A percentile compares a stretch with the other conserved stretches of the same genome.
Conservation (phyloP, 2,113 vertebrate species). For the Sprattus sprattus region DNA sequence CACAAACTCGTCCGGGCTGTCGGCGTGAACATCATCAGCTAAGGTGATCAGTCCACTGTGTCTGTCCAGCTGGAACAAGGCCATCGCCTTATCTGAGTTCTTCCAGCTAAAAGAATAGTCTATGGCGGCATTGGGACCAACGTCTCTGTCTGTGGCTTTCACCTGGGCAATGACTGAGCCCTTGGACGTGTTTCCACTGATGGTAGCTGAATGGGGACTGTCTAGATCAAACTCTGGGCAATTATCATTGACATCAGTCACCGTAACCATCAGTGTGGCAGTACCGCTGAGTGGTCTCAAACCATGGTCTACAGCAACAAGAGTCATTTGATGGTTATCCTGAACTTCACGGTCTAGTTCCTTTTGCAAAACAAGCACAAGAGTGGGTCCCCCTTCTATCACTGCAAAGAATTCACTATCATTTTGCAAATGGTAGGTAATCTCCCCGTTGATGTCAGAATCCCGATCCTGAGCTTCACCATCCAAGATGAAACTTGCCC, state of each 20-base stretch:
- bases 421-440: conserved; percentile 63
- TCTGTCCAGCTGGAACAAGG: conserved; percentile 65
- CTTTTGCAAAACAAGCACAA: conserved; percentile 59
- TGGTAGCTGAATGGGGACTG: conserved; percentile 50
- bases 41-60: conserved; percentile 65
- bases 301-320: conserved; percentile 64
- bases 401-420: conserved; percentile 61
- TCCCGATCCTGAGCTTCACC: conserved; percentile 66
- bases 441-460: conserved; percentile 58
- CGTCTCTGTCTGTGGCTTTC: conserved; percentile 66
- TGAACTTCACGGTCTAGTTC: conserved; percentile 66
- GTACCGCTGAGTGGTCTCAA: conserved; percentile 57
- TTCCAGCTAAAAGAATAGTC: conserved; percentile 69
- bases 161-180: conserved; percentile 62
- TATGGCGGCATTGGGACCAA: conserved; percentile 65
- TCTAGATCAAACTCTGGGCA: conserved; percentile 67
- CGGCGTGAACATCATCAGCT: conserved; percentile 53
- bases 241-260: conserved; percentile 74
- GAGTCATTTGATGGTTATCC: conserved; percentile 59
- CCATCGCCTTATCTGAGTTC: conserved; percentile 62
- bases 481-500: conserved; percentile 64
- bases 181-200: conserved; percentile 57
- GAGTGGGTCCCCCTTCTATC: conserved; percentile 37
- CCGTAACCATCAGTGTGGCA: conserved; percentile 61
- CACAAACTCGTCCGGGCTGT: conserved; percentile 61